phyloP scores from a whole-genome alignment of 1,140 invertebrate genomes.

The Drosophila gunungcola region DNA sequence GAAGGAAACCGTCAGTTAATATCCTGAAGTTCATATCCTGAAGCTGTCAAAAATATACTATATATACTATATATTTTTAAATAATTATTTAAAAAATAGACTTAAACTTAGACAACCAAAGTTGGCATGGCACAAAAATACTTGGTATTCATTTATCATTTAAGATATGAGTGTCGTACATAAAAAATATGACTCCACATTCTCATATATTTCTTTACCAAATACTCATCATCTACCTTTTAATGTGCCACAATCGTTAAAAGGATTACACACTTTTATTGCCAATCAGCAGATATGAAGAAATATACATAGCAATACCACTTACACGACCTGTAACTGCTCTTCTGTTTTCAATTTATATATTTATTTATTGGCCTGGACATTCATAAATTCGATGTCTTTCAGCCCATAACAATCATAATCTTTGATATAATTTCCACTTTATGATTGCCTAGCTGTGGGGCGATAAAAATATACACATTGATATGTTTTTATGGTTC shows the following conservation, averaged over 20 bases:
- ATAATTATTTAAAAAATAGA: no score
- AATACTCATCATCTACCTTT: not conserved
- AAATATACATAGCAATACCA: slow-evolving; percentile 22
- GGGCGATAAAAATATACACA: slow-evolving; percentile 68
- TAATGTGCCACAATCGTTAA: not conserved
- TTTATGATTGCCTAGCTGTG: slow-evolving; percentile 57
- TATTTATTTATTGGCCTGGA: slow-evolving; percentile 47
- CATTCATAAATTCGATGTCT: slow-evolving; percentile 38
- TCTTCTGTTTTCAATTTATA: slow-evolving; percentile 54
- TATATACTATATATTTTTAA: no score
- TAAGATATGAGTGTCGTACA: no score
- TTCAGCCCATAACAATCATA: slow-evolving; percentile 64
- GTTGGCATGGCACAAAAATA: no score
- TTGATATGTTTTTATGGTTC: slow-evolving; percentile 72
- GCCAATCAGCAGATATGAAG: slow-evolving; percentile 39
- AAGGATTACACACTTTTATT: slow-evolving; percentile 28
- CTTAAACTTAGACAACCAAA: no score
- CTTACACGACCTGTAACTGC: slow-evolving; percentile 18
- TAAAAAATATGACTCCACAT: no score
- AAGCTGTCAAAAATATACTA: no score
- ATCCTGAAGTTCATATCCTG: no score
- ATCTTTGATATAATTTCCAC: slow-evolving; percentile 77
- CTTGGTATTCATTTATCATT: no score
- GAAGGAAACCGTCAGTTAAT: no score
- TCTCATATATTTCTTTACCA: not conserved